Evolutionary conservation across 2,113 vertebrate genomes (phyloP), one percentile per base, ranked within the genome.

Genomic region (Gasterosteus aculeatus): DNA sequence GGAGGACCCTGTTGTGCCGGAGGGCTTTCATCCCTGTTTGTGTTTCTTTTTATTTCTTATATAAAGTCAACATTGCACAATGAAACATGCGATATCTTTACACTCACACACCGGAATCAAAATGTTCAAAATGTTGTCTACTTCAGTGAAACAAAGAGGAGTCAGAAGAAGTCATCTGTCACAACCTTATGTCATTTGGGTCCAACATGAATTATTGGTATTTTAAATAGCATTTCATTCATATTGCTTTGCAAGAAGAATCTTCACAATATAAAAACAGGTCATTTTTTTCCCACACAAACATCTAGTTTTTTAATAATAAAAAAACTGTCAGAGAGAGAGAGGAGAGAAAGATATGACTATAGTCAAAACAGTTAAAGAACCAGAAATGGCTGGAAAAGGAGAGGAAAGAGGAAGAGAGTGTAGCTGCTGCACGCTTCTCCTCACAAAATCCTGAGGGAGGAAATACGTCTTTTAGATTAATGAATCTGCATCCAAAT

Each of bases 401-500:
- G 15, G 4, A 80, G 35, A 33, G 70, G 7, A 66, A 46, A 57
- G 51, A 72, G 0, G 22, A 22, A 42, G 57, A 44, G n/a, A 76
- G 74, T 71, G 63, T 22, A 62, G 68, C 72, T 61, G 12, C 33
- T 69, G 68, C 29, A 56, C 61, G 69, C 57, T 78, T 83, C 69
- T 47, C 63, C 53, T 5, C 38, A 38, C 61, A 59, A 77, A 56
- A 69, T 66, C 72, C 75, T 75, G 19, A 66, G 74, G 82, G 61
- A 60, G 58, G 22, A 54, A 29, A 75, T 47, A 59, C 49, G 73
- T 76, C 58, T 72, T 80, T 84, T 62, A 76, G 78, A 83, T 85
- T 70, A 83, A 88, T 88, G 75, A 80, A 87, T 84, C 75, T 70
- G 72, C 67, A 78, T 73, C 61, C 19, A 68, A 69, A 53, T 81